These are phyloP conservation scores for Exocentrus adspersus DNA, from an alignment of 2,888 invertebrate species.

Conservation along the genomic window DNA sequence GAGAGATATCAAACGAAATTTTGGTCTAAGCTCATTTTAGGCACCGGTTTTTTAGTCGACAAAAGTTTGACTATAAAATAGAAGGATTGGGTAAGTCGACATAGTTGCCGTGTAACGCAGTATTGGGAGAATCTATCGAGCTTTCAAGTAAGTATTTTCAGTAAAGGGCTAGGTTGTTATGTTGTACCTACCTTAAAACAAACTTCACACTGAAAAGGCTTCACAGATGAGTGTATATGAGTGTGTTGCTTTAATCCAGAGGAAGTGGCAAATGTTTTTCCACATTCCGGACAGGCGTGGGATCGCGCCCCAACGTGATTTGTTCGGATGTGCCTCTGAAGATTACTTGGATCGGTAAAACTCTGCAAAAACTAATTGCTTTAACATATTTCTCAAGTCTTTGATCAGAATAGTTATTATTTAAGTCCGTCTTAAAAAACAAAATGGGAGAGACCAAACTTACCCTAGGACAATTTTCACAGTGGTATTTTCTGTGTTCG, in stretches of 20 bases:
- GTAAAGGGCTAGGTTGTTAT: too few species aligned
- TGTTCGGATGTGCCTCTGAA: conserved; percentile 95
- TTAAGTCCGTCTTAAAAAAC: too few species aligned
- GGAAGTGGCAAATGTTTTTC: conserved; percentile 97
- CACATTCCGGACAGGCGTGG: conserved; percentile 98
- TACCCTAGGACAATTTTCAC: conserved; percentile 92
- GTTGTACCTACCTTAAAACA: conserved; percentile 84
- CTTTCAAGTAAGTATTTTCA: too few species aligned
- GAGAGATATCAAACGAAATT: too few species aligned
- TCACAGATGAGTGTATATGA: conserved; percentile 98
- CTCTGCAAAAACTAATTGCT: conserved; percentile 76
- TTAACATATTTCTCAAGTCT: too few species aligned
- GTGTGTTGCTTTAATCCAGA: conserved; percentile 99
- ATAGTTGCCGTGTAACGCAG: too few species aligned
- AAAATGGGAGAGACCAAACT: background rate
- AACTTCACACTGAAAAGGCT: conserved; percentile 96
- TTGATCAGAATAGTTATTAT: too few species aligned
- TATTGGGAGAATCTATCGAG: too few species aligned
- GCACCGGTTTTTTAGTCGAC: too few species aligned
- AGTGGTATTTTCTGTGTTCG: conserved; percentile 86
- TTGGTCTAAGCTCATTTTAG: too few species aligned
- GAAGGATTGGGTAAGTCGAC: too few species aligned
- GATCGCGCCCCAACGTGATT: conserved; percentile 95
- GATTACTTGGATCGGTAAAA: conserved; percentile 96
- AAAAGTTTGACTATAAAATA: too few species aligned